Percentiles rank a stretch among this genome's conserved stretches.
Conservation (phyloP, 2,888 invertebrate genomes). For the Metopia argyrocephala region DNA sequence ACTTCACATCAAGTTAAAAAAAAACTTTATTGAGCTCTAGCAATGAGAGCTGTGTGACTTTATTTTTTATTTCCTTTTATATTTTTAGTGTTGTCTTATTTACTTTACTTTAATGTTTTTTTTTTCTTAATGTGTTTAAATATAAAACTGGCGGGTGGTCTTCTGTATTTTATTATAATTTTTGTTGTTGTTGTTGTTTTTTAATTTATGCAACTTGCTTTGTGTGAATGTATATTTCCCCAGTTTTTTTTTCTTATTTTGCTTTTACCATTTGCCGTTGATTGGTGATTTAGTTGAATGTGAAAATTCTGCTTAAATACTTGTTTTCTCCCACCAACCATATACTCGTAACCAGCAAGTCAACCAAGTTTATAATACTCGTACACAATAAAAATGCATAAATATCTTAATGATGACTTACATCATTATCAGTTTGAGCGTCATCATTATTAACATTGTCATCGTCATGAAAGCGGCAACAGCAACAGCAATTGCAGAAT, state of each 20-base stretch:
- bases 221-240: not conserved
- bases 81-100: conserved; percentile 8
- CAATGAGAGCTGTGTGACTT: conserved; percentile 37
- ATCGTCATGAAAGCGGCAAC: conserved; percentile 20
- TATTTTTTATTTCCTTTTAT: conserved; percentile 14
- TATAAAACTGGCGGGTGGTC: conserved; percentile 61
- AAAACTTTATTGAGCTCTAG: conserved; percentile 34
- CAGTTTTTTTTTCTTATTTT: not conserved
- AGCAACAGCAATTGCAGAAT: not conserved
- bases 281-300: conserved; percentile 54
- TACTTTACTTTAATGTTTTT: not conserved
- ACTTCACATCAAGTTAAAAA: conserved; percentile 41
- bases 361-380: not conserved
- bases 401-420: conserved; percentile 26
- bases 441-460: conserved; percentile 14
- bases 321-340: conserved; percentile 60
- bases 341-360: not conserved
- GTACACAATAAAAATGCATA: not conserved
- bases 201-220: conserved; percentile 8
- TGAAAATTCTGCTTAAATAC: conserved; percentile 62
- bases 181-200: conserved; percentile 15
- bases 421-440: conserved; percentile 29
- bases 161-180: conserved; percentile 24
- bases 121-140: conserved; percentile 38
- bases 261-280: conserved; percentile 3